These are phyloP conservation scores for Sycophila texana DNA, from an alignment of 2,888 invertebrate species.

Conservation along the genomic window DNA sequence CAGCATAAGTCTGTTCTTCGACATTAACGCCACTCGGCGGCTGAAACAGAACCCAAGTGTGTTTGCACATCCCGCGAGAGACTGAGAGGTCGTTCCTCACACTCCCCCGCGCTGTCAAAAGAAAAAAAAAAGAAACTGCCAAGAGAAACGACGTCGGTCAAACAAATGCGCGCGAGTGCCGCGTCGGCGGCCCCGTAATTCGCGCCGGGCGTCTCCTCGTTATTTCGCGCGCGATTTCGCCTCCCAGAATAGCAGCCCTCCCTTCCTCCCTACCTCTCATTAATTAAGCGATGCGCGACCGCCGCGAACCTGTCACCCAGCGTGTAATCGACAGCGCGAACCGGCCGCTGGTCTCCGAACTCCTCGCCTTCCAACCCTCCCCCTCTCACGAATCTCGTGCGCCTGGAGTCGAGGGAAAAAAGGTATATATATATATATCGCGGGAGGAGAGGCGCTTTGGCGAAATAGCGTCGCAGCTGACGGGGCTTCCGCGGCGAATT, in stretches of 20 bases:
- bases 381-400: background rate
- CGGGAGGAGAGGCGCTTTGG: background rate
- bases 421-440: background rate
- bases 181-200: background rate
- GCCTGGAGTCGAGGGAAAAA: background rate
- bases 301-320: slow-evolving; percentile 31
- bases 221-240: slow-evolving; percentile 49
- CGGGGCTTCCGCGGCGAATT: slow-evolving; percentile 40
- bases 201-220: slow-evolving; percentile 6
- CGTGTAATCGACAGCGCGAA: slow-evolving; percentile 35
- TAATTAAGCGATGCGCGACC: slow-evolving; percentile 51
- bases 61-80: slow-evolving; percentile 23
- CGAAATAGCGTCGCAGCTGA: slow-evolving; percentile 42
- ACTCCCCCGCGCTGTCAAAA: background rate
- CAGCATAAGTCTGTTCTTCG: background rate
- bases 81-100: background rate
- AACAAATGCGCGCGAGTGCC: slow-evolving; percentile 5
- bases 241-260: background rate
- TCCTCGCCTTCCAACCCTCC: background rate
- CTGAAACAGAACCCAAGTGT: slow-evolving; percentile 32
- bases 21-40: slow-evolving; percentile 11
- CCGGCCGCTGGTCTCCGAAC: slow-evolving; percentile 41
- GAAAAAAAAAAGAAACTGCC: no score
- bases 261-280: slow-evolving; percentile 26
- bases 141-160: background rate